phyloP scores from a whole-genome alignment of 1,140 invertebrate species.

The Reticulitermes speratus region DNA sequence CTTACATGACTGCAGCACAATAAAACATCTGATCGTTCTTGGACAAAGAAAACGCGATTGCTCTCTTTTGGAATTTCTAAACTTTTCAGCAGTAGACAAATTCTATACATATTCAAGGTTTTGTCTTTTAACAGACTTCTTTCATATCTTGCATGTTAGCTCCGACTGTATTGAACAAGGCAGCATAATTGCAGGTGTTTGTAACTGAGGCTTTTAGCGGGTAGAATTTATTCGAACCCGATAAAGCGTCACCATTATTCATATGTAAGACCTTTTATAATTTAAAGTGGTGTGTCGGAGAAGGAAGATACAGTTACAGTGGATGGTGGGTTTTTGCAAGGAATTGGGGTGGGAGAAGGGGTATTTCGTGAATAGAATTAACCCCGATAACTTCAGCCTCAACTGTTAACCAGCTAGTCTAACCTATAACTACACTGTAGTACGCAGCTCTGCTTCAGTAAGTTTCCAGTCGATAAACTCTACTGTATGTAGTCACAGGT shows the following conservation, averaged over 20 bases:
- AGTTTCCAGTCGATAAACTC: constrained; percentile 18
- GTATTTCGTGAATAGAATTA: neutral
- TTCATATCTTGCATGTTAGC: neutral
- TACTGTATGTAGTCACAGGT: neutral
- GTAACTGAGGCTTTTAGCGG: neutral
- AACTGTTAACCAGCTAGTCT: neutral
- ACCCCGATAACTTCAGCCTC: neutral
- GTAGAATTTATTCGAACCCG: neutral
- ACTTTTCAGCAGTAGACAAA: neutral
- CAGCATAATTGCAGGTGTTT: neutral
- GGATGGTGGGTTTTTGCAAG: too few species aligned
- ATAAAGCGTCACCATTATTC: neutral
- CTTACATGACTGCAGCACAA: too few species aligned
- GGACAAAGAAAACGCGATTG: too few species aligned
- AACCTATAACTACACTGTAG: neutral
- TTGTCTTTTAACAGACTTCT: neutral
- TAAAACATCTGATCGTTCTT: too few species aligned
- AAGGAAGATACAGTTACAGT: neutral
- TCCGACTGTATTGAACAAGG: neutral
- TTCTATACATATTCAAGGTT: neutral
- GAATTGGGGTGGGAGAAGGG: neutral
- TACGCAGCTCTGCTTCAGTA: neutral
- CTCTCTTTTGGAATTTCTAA: neutral
- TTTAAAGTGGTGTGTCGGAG: constrained; percentile 1
- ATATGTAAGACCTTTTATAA: constrained; percentile 8